Evolutionary conservation across 1,140 invertebrate species (phyloP), one percentile per base, ranked within the genome.

Genomic region (Ceratitis capitata): DNA sequence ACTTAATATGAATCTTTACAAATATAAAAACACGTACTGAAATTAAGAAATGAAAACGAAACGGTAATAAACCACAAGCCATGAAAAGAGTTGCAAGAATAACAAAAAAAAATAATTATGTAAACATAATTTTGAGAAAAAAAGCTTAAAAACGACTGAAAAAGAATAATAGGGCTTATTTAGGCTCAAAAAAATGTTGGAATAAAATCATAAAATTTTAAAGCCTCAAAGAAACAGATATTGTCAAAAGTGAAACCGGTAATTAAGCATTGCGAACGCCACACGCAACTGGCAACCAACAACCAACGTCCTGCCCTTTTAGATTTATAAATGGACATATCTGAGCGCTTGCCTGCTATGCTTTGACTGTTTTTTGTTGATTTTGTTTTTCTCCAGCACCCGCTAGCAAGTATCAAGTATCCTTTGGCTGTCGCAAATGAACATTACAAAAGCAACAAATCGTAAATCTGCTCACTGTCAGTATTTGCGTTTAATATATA

Each of bases 221-320:
- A 35, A 69, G 19, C 32, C n/a, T 69, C 29, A 69, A 45, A 78
- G 10, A 42, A 78, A 45, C 69, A 12, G 39, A 45, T 78, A 45
- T 78, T 78, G 69, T 45, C 69, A 45, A 78, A 78, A 78, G 69
- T 78, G 69, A 78, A 78, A 78, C 69, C 26, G 69, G 42, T 45
- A 78, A 78, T 78, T 42, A 78, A 78, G 35, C 26, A 45, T 23
- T 45, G 35, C 35, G 69, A 7, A 78, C 42, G 69, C 69, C 69
- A 78, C 69, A 78, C 69, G 35, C 69, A 78, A 78, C n/a, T 45
- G 23, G 69, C n/a, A n/a, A 35, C 42, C 12, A 12, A 69, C 61
- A 16, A 39, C 1, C 61, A 35, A 7, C 32, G 32, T 29, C 12
- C 51, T 69, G 61, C 61, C 29, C n/a, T 39, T 16, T 16, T 3